Evolutionary conservation across 2,113 vertebrate genomes (phyloP).

Genomic region (Xenus cinereus): DNA sequence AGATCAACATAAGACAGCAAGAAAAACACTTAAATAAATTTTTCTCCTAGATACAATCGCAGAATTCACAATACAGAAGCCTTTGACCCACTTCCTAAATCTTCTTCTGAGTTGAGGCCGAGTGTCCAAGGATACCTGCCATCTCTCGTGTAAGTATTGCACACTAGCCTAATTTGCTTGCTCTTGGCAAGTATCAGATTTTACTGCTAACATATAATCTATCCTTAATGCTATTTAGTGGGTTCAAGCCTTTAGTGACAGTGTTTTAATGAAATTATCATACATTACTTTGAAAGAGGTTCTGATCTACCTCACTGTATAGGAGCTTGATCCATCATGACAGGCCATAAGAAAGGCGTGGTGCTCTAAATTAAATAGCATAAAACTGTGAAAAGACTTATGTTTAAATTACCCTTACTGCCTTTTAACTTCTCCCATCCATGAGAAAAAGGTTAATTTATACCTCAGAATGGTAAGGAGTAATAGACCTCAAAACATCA

Average conservation of each 20-base stretch:
- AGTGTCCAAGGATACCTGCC: not conserved
- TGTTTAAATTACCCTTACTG: not conserved
- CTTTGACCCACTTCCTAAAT: not conserved
- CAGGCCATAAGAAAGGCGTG: not conserved
- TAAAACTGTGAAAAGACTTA: not conserved
- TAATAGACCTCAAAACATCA: not conserved
- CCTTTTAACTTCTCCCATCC: not conserved
- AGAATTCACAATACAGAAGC: not conserved
- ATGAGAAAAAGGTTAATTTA: not conserved
- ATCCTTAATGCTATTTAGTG: not conserved
- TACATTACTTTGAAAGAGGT: not conserved
- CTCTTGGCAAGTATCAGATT: not conserved
- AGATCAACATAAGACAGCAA: not conserved
- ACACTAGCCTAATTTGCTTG: not conserved
- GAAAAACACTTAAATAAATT: not conserved
- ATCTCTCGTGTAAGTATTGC: not conserved
- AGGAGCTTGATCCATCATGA: not conserved
- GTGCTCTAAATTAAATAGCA: not conserved
- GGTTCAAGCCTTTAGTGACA: not conserved
- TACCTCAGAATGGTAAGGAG: not conserved
- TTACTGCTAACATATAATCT: not conserved
- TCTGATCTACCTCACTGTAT: not conserved
- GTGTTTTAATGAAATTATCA: too few relatives aligned
- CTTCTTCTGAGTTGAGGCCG: not conserved
- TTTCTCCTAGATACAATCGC: not conserved